A percentile compares a stretch with the other conserved stretches of the same genome.
Evolutionary conservation across 2,113 vertebrate species (phyloP).

Genomic region (Apodemus speciosus): DNA sequence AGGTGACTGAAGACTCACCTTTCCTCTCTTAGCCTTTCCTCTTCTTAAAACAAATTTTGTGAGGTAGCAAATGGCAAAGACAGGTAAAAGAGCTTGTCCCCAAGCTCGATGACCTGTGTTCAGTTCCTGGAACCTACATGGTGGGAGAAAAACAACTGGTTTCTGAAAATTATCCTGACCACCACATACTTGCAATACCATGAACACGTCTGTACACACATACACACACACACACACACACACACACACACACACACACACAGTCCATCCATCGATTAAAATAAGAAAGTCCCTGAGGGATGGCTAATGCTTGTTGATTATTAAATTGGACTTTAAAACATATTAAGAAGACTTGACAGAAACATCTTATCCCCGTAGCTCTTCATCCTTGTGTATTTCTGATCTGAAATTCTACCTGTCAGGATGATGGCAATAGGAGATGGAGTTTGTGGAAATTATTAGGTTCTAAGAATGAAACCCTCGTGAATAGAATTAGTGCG

Average conservation of each 20-base stretch:
- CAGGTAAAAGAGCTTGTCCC: too few species aligned
- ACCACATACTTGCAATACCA: not conserved
- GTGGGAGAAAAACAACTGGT: not conserved
- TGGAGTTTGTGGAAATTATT: not conserved
- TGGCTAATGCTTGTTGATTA: not conserved
- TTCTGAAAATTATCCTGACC: not conserved
- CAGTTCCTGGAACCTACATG: not conserved
- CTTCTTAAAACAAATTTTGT: conserved; percentile 32
- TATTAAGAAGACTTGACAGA: not conserved
- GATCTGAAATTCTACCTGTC: not conserved
- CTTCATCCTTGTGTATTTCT: not conserved
- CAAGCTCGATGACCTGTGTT: not conserved
- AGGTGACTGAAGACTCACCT: not conserved
- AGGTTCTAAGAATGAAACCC: not conserved
- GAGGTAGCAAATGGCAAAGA: not conserved
- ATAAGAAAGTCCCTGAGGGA: not conserved
- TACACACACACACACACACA: not conserved
- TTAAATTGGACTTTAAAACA: conserved; percentile 28
- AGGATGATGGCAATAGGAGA: not conserved
- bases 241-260: not conserved
- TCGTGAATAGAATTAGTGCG: not conserved
- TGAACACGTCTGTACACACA: not conserved
- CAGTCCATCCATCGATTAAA: not conserved
- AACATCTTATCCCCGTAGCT: not conserved
- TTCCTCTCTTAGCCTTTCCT: not conserved